Evolutionary conservation across 2,797 vertebrate species (phyloP).

Genomic region (Mus spretus): DNA sequence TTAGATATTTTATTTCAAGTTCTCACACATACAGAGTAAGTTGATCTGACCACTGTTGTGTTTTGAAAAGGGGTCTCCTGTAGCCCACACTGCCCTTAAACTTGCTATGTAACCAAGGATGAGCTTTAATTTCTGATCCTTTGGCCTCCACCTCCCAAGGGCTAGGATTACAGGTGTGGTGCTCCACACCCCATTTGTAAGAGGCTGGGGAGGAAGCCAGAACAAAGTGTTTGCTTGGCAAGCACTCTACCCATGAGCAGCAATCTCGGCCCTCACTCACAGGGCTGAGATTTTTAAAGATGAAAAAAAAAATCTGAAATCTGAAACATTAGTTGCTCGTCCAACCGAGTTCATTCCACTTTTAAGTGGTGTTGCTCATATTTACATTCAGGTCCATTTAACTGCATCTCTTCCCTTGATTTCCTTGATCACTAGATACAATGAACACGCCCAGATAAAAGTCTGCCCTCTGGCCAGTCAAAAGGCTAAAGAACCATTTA

Average conservation of each 20-base stretch:
- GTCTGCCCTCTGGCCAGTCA: neutral
- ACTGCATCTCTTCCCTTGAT: neutral
- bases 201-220: neutral
- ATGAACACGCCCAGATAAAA: neutral
- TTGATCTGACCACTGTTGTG: neutral
- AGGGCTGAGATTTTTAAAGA: neutral
- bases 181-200: neutral
- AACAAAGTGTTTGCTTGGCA: neutral
- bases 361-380: neutral
- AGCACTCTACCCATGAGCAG: neutral
- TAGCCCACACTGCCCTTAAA: neutral
- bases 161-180: neutral
- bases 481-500: neutral
- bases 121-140: neutral
- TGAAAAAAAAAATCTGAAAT: neutral
- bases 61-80: neutral
- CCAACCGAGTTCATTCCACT: neutral
- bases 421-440: neutral
- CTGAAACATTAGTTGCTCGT: neutral
- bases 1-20: slow-evolving; percentile 30
- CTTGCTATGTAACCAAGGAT: neutral
- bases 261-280: neutral
- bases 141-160: neutral
- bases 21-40: neutral
- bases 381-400: neutral